A percentile compares a stretch with the other conserved stretches of the same genome.
Evolutionary conservation across 2,113 vertebrate genomes (phyloP).

Genomic region (Percina caprodes): DNA sequence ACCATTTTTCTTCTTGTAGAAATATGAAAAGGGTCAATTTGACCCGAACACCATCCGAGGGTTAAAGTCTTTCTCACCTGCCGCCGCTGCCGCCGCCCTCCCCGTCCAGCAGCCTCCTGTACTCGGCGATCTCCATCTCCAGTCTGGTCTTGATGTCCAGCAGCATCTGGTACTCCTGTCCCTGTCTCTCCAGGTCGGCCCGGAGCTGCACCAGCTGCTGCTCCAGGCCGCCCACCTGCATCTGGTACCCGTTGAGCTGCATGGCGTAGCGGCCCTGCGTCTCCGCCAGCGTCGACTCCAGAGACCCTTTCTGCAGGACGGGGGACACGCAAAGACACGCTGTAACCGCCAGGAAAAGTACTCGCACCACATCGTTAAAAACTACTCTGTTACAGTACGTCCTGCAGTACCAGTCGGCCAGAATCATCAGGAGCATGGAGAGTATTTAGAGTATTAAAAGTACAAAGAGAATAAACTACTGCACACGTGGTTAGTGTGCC

Average conservation of each 20-base stretch:
- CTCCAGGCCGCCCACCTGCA: constrained; percentile 83
- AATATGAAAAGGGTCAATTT: too few species aligned
- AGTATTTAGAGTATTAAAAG: too few species aligned
- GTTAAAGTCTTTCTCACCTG: constrained; percentile 14
- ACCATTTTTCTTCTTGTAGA: too few species aligned
- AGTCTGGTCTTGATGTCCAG: constrained; percentile 88
- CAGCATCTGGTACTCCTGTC: constrained; percentile 86
- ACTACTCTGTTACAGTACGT: too few species aligned
- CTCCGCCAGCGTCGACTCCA: constrained; percentile 85
- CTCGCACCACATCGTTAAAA: too few species aligned
- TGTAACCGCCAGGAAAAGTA: too few species aligned
- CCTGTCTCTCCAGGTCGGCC: constrained; percentile 83
- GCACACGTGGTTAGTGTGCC: too few species aligned
- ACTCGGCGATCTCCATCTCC: constrained; percentile 90
- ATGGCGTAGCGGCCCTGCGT: constrained; percentile 82
- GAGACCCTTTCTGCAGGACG: constrained; percentile 84
- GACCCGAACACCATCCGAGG: too few species aligned
- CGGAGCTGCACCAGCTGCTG: constrained; percentile 81
- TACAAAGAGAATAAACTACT: too few species aligned
- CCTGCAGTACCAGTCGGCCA: too few species aligned
- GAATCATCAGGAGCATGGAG: too few species aligned
- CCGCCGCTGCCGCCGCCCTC: constrained; percentile 33
- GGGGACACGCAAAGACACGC: too few species aligned
- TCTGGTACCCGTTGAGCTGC: constrained; percentile 83
- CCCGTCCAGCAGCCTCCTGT: constrained; percentile 87